Conservation (phyloP, 2,888 invertebrate genomes). For the Eueremaeus valkanovi region DNA sequence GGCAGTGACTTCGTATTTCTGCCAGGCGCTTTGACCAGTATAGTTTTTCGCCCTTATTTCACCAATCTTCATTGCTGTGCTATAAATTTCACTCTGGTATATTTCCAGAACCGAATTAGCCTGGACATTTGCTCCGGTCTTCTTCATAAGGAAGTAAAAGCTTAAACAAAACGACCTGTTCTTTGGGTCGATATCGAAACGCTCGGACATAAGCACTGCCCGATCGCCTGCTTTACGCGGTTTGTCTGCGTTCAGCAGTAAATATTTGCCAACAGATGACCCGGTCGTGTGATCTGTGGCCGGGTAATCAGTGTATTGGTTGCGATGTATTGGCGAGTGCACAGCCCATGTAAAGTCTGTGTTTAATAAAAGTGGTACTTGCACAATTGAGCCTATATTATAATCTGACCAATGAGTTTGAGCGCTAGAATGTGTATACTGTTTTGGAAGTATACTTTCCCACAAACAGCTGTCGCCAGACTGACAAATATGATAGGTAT, state of each 20-base stretch:
- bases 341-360: not conserved
- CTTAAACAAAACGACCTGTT: not conserved
- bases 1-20: not conserved
- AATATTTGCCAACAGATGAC: not conserved
- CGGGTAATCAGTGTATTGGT: not conserved
- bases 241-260: not conserved
- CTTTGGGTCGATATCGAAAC: constrained; percentile 1
- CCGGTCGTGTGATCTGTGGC: not conserved
- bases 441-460: not conserved
- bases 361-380: not conserved
- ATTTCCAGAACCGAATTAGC: not conserved
- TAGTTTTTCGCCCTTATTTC: no score
- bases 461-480: constrained; percentile 8
- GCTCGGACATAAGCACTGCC: constrained; percentile 44
- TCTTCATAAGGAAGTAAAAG: not conserved
- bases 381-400: not conserved
- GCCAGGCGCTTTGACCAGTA: no score
- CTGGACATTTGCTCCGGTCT: no score
- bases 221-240: constrained; percentile 2
- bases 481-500: not conserved
- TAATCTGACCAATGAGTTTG: no score
- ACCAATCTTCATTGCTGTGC: not conserved
- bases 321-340: not conserved
- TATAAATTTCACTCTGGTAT: not conserved
- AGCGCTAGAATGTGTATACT: no score